Conservation (phyloP, 1,140 invertebrate genomes). For the Holotrichia oblita region DNA sequence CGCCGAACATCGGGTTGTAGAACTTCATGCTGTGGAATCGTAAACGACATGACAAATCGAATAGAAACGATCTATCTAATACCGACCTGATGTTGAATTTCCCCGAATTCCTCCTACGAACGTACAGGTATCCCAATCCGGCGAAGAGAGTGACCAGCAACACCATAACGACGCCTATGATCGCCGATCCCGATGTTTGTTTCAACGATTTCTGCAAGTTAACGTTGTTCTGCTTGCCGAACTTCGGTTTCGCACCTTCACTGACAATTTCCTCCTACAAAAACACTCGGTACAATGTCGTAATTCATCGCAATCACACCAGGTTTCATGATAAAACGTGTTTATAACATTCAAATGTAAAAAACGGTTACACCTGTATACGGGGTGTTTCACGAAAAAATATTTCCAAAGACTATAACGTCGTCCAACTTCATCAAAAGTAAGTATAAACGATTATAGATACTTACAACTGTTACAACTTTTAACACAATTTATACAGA, state of each 20-base stretch:
- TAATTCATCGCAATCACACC: too few relatives aligned
- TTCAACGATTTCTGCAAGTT: background rate
- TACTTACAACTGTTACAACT: too few relatives aligned
- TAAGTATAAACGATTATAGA: too few relatives aligned
- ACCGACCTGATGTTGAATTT: slow-evolving; percentile 50
- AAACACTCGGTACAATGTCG: background rate
- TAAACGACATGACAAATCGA: background rate
- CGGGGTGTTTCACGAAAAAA: too few relatives aligned
- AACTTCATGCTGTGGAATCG: slow-evolving; percentile 59
- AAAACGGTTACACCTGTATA: too few relatives aligned
- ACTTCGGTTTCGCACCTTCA: background rate
- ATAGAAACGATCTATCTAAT: background rate
- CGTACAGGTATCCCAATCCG: slow-evolving; percentile 45
- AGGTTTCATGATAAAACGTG: too few relatives aligned
- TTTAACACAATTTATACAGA: too few relatives aligned
- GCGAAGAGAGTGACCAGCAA: slow-evolving; percentile 44
- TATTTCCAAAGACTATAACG: too few relatives aligned
- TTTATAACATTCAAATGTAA: too few relatives aligned
- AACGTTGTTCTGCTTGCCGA: background rate
- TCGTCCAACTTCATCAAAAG: too few relatives aligned
- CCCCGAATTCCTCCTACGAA: slow-evolving; percentile 52
- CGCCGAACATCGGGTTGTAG: slow-evolving; percentile 59
- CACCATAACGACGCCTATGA: slow-evolving; percentile 46
- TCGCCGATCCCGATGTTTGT: slow-evolving; percentile 41
- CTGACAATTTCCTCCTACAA: background rate